phyloP scores from a whole-genome alignment of 2,797 vertebrate genomes.

The Phalanger gymnotis region DNA sequence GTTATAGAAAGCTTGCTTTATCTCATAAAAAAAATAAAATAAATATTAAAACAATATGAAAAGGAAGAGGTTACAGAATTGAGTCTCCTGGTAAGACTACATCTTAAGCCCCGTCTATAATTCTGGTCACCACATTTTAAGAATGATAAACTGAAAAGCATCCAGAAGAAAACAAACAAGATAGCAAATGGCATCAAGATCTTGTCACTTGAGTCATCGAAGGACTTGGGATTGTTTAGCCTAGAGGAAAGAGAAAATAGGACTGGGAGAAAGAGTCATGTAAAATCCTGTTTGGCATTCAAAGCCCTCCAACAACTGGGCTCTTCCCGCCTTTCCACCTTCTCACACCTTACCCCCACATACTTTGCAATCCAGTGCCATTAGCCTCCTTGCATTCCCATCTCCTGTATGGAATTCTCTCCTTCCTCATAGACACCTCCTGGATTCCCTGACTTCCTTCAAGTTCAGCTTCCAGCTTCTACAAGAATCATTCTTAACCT shows the following conservation, averaged over 20 bases:
- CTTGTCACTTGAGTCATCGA: not conserved
- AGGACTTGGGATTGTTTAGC: not conserved
- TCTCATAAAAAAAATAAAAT: not conserved
- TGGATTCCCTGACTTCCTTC: not conserved
- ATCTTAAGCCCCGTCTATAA: not conserved
- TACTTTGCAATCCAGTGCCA: not conserved
- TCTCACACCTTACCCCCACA: not conserved
- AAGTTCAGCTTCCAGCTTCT: not conserved
- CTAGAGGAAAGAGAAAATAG: not conserved
- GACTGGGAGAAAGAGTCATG: not conserved
- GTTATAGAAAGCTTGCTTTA: not conserved
- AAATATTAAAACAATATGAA: not conserved
- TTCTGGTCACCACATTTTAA: not conserved
- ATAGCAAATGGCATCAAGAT: not conserved
- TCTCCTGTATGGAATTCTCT: not conserved
- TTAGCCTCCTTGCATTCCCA: not conserved
- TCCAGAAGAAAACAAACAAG: not conserved
- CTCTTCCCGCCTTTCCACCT: not conserved
- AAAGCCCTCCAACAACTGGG: not conserved
- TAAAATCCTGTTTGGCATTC: not conserved
- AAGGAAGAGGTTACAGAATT: not conserved
- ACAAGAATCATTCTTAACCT: not conserved
- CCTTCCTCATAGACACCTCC: not conserved
- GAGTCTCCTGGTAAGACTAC: not conserved
- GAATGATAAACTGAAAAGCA: not conserved